Conservation (phyloP, 2,888 invertebrate genomes). For the Chesias legatella region DNA sequence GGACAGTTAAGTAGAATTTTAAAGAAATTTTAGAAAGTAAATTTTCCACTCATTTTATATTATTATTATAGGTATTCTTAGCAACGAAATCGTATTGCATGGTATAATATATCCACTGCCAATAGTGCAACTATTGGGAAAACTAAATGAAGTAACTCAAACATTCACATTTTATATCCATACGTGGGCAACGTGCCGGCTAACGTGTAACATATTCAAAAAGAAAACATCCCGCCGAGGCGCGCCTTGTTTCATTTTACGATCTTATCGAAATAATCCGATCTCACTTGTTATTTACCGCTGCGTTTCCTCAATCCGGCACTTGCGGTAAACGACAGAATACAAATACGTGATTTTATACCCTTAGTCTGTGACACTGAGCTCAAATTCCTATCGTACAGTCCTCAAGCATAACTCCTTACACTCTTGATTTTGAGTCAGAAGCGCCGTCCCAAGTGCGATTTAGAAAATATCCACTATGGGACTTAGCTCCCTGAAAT, state of each 20-base stretch:
- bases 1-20: no score
- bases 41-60: no score
- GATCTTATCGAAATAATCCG: conserved; percentile 80
- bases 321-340: conserved; percentile 46
- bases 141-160: conserved; percentile 45
- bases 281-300: conserved; percentile 77
- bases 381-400: conserved; percentile 49
- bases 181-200: conserved; percentile 51
- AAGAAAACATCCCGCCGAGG: conserved; percentile 66
- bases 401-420: conserved; percentile 47
- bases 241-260: conserved; percentile 78
- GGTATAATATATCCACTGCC: conserved; percentile 10
- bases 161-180: conserved; percentile 50
- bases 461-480: conserved; percentile 43
- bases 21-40: no score
- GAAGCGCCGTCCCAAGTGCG: conserved; percentile 42
- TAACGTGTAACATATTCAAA: conserved; percentile 64
- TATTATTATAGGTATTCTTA: no score
- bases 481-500: conserved; percentile 45
- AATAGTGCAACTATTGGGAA: conserved; percentile 25
- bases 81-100: no score
- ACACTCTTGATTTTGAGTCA: conserved; percentile 43
- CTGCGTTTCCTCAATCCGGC: conserved; percentile 65
- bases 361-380: conserved; percentile 51
- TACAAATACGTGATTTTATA: conserved; percentile 49